Evolutionary conservation across 2,888 invertebrate species (phyloP), one percentile per base, ranked within the genome.

Genomic region (Mesochorus sp.): DNA sequence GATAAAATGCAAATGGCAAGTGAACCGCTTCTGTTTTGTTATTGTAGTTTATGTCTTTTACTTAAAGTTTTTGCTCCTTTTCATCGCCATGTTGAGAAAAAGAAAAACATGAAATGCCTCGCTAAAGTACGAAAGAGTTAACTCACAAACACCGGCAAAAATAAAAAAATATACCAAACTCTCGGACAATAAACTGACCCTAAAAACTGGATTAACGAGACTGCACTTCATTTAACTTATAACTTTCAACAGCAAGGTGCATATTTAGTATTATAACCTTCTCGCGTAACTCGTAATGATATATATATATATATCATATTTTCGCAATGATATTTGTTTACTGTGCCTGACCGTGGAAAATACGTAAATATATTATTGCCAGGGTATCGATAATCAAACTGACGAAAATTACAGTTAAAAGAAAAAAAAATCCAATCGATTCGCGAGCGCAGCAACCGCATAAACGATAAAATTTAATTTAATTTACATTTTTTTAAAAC

Each of bases 161-260:
- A 57, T n/a, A 14, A 17, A 19, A 19, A 57, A n/a, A n/a, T n/a
- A 21, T 28, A 31, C 34, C 4, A n/a, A 53, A 12, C 12, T 39
- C 14, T 8, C 14, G 53, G 6, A 10, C n/a, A 4, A 14, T 31
- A 31, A 53, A 14, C 31, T 53, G 6, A 17, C 31, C 12, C 14
- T 28, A 21, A 57, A 57, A 57, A 57, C 19, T 57, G 57, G 57
- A 21, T 57, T 37, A 57, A 57, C 21, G 57, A 57, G 57, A 57
- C 0, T 19, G 19, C 57, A 21, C 37, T 57, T 10, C 34, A 57
- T 37, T 19, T 37, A 19, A 57, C 21, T n/a, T 37, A 21, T 57
- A 37, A 57, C 10, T 57, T 19, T 57, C 12, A 37, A 21, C 6
- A 1, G 2, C 19, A 6, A n/a, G n/a, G 10, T n/a, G 3, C n/a